phyloP scores from a whole-genome alignment of 2,113 vertebrate genomes.

The Cyanocitta stelleri region DNA sequence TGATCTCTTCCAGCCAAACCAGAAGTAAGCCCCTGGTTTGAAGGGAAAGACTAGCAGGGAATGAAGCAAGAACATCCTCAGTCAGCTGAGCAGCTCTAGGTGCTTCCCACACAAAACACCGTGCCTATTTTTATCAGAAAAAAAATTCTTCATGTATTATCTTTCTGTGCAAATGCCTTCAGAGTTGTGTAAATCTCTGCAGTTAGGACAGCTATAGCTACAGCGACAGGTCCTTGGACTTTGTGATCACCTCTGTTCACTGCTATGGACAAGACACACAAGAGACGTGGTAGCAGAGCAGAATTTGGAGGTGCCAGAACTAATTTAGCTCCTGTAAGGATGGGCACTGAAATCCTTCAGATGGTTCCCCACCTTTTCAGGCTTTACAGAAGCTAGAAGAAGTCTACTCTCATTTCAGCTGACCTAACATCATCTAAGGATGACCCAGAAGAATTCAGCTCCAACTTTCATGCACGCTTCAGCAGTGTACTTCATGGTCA shows the following conservation, averaged over 20 bases:
- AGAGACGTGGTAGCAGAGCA: accelerated
- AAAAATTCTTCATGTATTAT: not conserved
- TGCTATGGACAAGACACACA: not conserved
- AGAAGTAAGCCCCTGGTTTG: not conserved
- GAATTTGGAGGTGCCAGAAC: not conserved
- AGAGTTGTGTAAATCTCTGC: not conserved
- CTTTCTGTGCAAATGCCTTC: not conserved
- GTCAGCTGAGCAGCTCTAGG: not conserved
- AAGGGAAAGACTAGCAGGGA: not conserved
- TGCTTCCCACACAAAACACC: not conserved
- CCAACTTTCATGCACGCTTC: not conserved
- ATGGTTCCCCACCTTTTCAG: not conserved
- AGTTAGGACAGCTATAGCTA: not conserved
- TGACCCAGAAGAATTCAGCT: not conserved
- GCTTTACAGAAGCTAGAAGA: not conserved
- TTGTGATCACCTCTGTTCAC: not conserved
- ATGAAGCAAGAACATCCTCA: not conserved
- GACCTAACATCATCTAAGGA: not conserved
- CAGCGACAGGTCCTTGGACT: not conserved
- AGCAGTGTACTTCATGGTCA: not conserved
- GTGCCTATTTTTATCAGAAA: not conserved
- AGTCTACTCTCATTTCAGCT: not conserved
- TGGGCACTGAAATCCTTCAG: not conserved
- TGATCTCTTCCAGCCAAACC: not conserved
- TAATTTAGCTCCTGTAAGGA: not conserved